phyloP scores from a whole-genome alignment of 2,888 invertebrate genomes.

The Macrostomum cliftonense region DNA sequence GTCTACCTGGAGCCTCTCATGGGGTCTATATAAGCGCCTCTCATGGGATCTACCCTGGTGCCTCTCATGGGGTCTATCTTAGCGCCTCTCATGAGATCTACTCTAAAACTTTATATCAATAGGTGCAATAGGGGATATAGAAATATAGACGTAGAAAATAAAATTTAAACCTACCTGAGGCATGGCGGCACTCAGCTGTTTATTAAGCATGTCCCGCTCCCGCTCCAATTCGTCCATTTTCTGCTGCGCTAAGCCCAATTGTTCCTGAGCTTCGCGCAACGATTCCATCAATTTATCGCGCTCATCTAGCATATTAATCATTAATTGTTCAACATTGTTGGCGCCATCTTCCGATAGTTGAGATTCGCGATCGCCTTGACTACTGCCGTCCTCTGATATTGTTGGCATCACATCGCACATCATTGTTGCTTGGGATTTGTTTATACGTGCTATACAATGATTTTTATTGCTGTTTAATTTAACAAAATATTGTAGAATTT shows the following conservation, averaged over 20 bases:
- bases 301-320: slow-evolving; percentile 99
- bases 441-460: no score
- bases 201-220: slow-evolving; percentile 72
- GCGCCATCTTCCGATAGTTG: slow-evolving; percentile 62
- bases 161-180: not conserved
- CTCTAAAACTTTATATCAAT: no score
- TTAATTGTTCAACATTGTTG: slow-evolving; percentile 84
- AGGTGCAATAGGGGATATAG: no score
- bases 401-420: slow-evolving; percentile 99
- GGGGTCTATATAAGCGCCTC: no score
- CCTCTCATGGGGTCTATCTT: no score
- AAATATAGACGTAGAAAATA: not conserved
- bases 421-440: slow-evolving; percentile 38
- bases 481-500: no score
- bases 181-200: slow-evolving; percentile 1
- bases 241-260: slow-evolving; percentile 41
- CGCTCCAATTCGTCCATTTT: slow-evolving; percentile 67
- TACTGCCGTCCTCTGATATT: slow-evolving; percentile 71
- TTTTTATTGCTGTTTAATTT: no score
- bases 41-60: no score
- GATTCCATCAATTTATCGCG: slow-evolving; percentile 94
- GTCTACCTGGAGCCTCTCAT: no score
- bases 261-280: slow-evolving; percentile 64
- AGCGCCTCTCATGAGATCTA: no score
- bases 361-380: slow-evolving; percentile 28